Evolutionary conservation across 2,888 invertebrate genomes (phyloP).

Genomic region (Limnephilus rhombicus): DNA sequence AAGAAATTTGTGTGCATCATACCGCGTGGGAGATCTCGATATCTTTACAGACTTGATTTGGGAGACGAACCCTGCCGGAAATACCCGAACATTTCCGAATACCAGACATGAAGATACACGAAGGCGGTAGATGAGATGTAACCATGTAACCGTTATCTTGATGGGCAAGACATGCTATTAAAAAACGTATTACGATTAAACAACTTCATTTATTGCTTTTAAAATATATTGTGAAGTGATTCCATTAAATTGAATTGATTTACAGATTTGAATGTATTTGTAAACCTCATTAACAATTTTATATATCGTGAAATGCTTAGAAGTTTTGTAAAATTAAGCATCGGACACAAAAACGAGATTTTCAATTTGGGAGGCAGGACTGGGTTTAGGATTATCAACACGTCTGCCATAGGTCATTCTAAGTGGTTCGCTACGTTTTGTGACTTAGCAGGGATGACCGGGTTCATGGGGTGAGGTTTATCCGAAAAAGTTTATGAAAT

Average conservation of each 20-base stretch:
- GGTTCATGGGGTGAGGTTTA: too few species aligned
- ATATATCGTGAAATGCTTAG: neutral
- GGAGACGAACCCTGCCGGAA: neutral
- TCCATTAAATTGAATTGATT: neutral
- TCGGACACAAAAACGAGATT: neutral
- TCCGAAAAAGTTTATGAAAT: too few species aligned
- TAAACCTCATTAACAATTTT: neutral
- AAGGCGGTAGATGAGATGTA: neutral
- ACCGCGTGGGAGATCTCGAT: slow-evolving; percentile 27
- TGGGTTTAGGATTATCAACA: too few species aligned
- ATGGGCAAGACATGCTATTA: neutral
- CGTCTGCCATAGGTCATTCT: too few species aligned
- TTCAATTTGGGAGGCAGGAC: too few species aligned
- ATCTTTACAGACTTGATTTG: neutral
- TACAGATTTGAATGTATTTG: neutral
- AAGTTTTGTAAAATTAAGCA: neutral
- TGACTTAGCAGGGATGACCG: too few species aligned
- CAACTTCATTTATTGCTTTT: neutral
- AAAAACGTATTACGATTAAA: neutral
- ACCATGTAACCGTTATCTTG: neutral
- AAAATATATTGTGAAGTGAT: neutral
- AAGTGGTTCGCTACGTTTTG: too few species aligned
- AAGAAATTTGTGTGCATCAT: neutral
- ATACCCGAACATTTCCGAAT: slow-evolving; percentile 2
- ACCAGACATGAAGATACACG: neutral